phyloP scores from a whole-genome alignment of 2,888 invertebrate genomes.

The Andrena haemorrhoa region DNA sequence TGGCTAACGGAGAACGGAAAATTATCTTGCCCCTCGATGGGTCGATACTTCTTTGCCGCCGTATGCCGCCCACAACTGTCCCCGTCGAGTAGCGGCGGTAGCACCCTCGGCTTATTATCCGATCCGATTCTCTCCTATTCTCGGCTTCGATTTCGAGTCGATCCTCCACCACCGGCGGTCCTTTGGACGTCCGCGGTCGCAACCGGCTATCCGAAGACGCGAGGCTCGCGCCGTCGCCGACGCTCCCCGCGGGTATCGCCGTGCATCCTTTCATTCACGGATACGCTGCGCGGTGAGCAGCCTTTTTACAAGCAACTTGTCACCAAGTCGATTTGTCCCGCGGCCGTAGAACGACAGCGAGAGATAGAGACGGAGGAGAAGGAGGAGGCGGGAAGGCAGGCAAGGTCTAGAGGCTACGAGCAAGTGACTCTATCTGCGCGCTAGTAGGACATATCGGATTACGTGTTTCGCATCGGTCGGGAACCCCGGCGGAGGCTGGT shows the following conservation, averaged over 20 bases:
- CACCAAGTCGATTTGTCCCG: constrained; percentile 79
- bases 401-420: constrained; percentile 66
- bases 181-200: background rate
- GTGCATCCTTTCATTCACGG: constrained; percentile 48
- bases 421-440: constrained; percentile 81
- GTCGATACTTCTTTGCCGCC: background rate
- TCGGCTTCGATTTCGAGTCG: constrained; percentile 3
- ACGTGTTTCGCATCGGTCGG: constrained; percentile 77
- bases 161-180: background rate
- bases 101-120: no score
- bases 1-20: constrained; percentile 11
- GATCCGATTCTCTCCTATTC: background rate
- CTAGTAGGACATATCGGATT: constrained; percentile 81
- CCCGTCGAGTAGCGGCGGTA: no score
- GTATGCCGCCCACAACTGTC: background rate
- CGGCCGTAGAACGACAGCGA: constrained; percentile 16
- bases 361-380: background rate
- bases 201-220: constrained; percentile 44
- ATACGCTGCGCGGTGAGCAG: constrained; percentile 26
- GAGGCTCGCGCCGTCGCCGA: constrained; percentile 37
- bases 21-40: background rate
- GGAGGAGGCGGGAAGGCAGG: constrained; percentile 15
- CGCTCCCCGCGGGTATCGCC: constrained; percentile 19
- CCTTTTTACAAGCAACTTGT: constrained; percentile 80
- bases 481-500: constrained; percentile 49